phyloP scores from a whole-genome alignment of 2,797 vertebrate genomes.

The Melanotaenia trifasciata region DNA sequence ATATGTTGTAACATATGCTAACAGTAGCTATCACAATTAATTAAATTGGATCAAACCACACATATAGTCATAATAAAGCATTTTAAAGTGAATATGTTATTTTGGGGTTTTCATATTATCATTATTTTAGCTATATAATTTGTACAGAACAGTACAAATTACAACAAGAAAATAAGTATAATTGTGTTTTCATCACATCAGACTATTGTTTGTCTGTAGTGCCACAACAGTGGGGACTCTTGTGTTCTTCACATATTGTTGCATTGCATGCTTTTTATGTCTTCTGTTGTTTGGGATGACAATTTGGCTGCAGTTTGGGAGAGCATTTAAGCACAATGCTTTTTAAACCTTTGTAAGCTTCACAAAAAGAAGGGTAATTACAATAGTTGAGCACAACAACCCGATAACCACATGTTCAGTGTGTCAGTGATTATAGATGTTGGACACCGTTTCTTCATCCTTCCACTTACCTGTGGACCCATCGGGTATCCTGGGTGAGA shows the following conservation, averaged over 20 bases:
- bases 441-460: neutral
- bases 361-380: neutral
- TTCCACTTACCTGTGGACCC: constrained; percentile 92
- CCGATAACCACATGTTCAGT: neutral
- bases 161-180: neutral
- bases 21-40: too few species aligned
- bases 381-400: neutral
- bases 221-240: neutral
- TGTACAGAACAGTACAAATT: neutral
- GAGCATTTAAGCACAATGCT: neutral
- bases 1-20: too few species aligned
- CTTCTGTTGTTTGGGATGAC: neutral
- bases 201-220: neutral
- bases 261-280: too few species aligned
- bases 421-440: neutral
- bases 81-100: too few species aligned
- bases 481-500: constrained; percentile 90
- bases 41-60: too few species aligned
- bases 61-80: too few species aligned
- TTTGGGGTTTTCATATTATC: too few species aligned
- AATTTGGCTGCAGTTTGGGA: neutral
- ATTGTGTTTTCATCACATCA: neutral
- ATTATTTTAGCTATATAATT: too few species aligned
- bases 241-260: neutral
- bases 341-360: neutral